phyloP scores from a whole-genome alignment of 2,888 invertebrate genomes.

The Meiosimyza decipiens region DNA sequence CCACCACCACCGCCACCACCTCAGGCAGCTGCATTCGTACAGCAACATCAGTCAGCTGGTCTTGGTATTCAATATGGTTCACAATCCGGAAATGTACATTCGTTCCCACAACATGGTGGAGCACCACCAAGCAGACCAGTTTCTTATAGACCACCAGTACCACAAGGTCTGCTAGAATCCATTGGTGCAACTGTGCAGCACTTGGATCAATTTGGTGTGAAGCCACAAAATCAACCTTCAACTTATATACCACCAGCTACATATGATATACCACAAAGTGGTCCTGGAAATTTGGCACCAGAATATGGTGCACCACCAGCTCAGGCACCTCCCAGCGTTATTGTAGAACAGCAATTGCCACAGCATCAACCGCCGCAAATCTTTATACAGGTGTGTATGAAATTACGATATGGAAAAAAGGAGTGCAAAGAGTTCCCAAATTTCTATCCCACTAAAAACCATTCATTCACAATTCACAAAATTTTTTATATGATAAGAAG shows the following conservation, averaged over 20 bases:
- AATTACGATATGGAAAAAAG: not conserved
- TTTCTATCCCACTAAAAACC: not conserved
- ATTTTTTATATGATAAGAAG: no score
- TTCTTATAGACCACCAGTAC: constrained; percentile 80
- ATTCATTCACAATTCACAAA: no score
- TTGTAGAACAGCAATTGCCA: constrained; percentile 60
- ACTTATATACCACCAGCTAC: constrained; percentile 76
- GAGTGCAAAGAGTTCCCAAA: not conserved
- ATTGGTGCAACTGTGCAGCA: constrained; percentile 74
- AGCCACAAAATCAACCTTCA: constrained; percentile 69
- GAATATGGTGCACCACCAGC: constrained; percentile 51
- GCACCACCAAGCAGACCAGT: constrained; percentile 70
- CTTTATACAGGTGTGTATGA: constrained; percentile 45
- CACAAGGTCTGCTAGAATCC: constrained; percentile 75
- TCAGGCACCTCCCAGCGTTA: constrained; percentile 43
- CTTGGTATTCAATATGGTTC: constrained; percentile 59
- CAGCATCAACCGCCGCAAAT: constrained; percentile 50
- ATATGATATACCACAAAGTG: constrained; percentile 64
- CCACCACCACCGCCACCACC: constrained; percentile 68
- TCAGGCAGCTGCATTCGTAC: constrained; percentile 39
- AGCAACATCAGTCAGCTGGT: constrained; percentile 36
- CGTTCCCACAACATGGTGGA: constrained; percentile 52
- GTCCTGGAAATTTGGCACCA: constrained; percentile 44
- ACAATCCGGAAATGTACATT: constrained; percentile 56
- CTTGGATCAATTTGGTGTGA: constrained; percentile 72